phyloP scores from a whole-genome alignment of 1,140 invertebrate genomes.

The Micrasema longulum region DNA sequence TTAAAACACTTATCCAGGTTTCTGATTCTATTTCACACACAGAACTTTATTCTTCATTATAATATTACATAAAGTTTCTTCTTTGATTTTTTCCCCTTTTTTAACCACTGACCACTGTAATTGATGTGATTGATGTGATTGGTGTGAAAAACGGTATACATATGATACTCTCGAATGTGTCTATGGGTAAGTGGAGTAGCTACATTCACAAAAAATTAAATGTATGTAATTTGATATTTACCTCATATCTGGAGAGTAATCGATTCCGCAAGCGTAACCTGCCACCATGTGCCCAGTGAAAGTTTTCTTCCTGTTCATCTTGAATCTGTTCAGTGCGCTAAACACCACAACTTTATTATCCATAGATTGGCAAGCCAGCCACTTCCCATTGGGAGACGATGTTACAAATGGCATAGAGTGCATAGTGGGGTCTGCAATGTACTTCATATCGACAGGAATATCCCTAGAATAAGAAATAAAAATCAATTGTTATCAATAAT shows the following conservation, averaged over 20 bases:
- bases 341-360: constrained; percentile 99
- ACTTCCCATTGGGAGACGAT: constrained; percentile 95
- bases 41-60: too few species aligned
- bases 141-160: too few species aligned
- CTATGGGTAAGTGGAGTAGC: too few species aligned
- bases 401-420: constrained; percentile 99
- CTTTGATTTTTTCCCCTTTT: too few species aligned
- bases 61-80: too few species aligned
- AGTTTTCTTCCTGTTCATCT: constrained; percentile 97
- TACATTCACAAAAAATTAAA: too few species aligned
- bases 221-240: constrained; percentile 62
- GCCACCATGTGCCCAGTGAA: constrained; percentile 99
- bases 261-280: constrained; percentile 96
- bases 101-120: too few species aligned
- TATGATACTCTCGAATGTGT: too few species aligned
- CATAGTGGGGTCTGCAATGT: constrained; percentile 99
- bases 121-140: too few species aligned
- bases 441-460: constrained; percentile 99
- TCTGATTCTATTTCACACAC: too few species aligned
- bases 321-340: constrained; percentile 96
- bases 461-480: constrained; percentile 85
- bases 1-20: too few species aligned
- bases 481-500: too few species aligned
- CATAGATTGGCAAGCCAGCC: constrained; percentile 99
- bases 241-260: constrained; percentile 99